These are phyloP conservation scores for Zhuqinia jingwanae DNA, from an alignment of 2,888 invertebrate genomes.

Conservation along the genomic window DNA sequence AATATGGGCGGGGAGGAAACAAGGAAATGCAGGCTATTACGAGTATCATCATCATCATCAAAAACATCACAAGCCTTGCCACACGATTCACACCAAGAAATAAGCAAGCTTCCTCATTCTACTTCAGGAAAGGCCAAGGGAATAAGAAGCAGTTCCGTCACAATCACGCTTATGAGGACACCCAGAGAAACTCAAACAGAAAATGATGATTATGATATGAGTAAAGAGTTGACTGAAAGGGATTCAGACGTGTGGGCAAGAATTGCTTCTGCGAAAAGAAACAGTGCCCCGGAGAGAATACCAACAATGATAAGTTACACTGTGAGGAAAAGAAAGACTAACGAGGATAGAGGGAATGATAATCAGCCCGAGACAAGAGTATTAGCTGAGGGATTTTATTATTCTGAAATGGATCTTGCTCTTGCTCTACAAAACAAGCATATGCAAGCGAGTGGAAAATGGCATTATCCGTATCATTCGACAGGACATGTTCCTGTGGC, in stretches of 20 bases:
- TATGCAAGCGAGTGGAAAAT: slow-evolving; percentile 68
- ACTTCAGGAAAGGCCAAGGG: slow-evolving; percentile 28
- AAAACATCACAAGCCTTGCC: neutral
- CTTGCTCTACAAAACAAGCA: slow-evolving; percentile 64
- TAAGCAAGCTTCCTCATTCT: neutral
- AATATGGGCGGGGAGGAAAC: neutral
- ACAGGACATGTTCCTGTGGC: slow-evolving; percentile 60
- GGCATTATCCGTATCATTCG: slow-evolving; percentile 67
- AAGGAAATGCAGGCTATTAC: slow-evolving; percentile 27
- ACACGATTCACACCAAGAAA: slow-evolving; percentile 12
- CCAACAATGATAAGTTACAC: slow-evolving; percentile 43
- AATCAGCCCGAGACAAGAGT: slow-evolving; percentile 50
- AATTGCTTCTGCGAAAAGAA: slow-evolving; percentile 14
- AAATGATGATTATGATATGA: slow-evolving; percentile 20
- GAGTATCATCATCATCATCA: slow-evolving; percentile 27
- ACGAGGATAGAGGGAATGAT: slow-evolving; percentile 38
- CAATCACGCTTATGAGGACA: slow-evolving; percentile 53
- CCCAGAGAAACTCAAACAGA: slow-evolving; percentile 44
- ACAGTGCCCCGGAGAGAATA: slow-evolving; percentile 43
- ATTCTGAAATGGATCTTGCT: slow-evolving; percentile 67
- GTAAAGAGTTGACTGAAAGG: slow-evolving; percentile 51
- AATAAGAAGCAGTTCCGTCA: slow-evolving; percentile 53
- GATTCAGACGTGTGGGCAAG: slow-evolving; percentile 50
- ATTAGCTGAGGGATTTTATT: slow-evolving; percentile 63
- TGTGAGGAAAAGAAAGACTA: neutral